These are phyloP conservation scores for Apodemia duryi DNA, from an alignment of 2,888 invertebrate genomes.

Conservation along the genomic window DNA sequence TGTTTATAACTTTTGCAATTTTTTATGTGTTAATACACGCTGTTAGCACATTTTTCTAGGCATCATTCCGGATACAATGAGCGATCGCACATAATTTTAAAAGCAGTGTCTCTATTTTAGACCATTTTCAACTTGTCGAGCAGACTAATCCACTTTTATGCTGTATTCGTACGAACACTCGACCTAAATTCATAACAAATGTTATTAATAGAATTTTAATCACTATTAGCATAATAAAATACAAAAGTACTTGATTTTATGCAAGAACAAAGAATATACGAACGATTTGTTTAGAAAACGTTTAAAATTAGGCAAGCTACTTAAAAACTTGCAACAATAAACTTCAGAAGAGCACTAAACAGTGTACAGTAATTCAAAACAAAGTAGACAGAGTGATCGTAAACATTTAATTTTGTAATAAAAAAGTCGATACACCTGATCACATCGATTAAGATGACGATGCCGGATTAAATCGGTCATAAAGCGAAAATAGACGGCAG, in stretches of 20 bases:
- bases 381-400: conserved; percentile 70
- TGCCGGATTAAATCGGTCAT: conserved; percentile 64
- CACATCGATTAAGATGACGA: conserved; percentile 55
- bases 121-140: too few species aligned
- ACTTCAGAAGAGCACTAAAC: conserved; percentile 47
- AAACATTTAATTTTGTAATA: conserved; percentile 70
- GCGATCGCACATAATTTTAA: too few species aligned
- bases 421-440: conserved; percentile 71
- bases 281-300: conserved; percentile 23
- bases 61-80: too few species aligned
- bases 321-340: conserved; percentile 32
- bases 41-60: too few species aligned
- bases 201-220: not conserved
- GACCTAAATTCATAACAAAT: not conserved
- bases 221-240: conserved; percentile 47
- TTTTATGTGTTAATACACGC: too few species aligned
- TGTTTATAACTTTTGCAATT: too few species aligned
- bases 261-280: conserved; percentile 45
- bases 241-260: conserved; percentile 34
- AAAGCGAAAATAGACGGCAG: conserved; percentile 65
- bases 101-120: too few species aligned
- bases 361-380: conserved; percentile 54
- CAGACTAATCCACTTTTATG: not conserved
- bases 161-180: not conserved
- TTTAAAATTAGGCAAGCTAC: conserved; percentile 12